Conservation (phyloP, 2,797 vertebrate genomes). For the Brachymystax lenok region DNA sequence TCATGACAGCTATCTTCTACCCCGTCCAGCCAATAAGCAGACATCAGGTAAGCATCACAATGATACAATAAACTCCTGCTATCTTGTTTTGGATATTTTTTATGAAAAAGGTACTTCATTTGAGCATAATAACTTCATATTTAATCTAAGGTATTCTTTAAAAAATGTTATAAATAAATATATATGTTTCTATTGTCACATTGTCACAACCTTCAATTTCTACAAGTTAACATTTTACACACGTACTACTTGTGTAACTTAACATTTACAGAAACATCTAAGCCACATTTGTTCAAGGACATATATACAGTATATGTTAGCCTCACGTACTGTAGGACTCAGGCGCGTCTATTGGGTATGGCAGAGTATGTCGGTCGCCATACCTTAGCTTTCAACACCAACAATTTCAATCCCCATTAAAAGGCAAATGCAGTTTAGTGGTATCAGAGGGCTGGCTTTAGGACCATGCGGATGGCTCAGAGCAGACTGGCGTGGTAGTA, state of each 20-base stretch:
- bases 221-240: neutral
- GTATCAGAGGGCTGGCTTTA: neutral
- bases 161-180: too few relatives aligned
- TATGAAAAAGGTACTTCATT: too few relatives aligned
- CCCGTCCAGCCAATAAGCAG: neutral
- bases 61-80: neutral
- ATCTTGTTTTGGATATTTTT: neutral
- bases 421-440: too few relatives aligned
- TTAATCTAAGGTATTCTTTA: too few relatives aligned
- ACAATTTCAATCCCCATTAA: too few relatives aligned
- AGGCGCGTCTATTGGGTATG: neutral
- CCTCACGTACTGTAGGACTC: neutral
- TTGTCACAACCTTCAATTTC: too few relatives aligned
- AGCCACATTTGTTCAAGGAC: conserved; percentile 4
- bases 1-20: neutral
- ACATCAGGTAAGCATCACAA: neutral
- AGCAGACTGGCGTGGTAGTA: neutral
- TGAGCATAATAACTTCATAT: too few relatives aligned
- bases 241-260: neutral
- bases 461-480: conserved; percentile 1
- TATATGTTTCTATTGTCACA: too few relatives aligned
- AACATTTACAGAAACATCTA: conserved; percentile 5
- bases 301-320: neutral
- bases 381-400: too few relatives aligned
- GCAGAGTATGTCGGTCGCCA: too few relatives aligned